These are phyloP conservation scores for Volucella bombylans DNA, from an alignment of 2,888 invertebrate species.

Conservation along the genomic window DNA sequence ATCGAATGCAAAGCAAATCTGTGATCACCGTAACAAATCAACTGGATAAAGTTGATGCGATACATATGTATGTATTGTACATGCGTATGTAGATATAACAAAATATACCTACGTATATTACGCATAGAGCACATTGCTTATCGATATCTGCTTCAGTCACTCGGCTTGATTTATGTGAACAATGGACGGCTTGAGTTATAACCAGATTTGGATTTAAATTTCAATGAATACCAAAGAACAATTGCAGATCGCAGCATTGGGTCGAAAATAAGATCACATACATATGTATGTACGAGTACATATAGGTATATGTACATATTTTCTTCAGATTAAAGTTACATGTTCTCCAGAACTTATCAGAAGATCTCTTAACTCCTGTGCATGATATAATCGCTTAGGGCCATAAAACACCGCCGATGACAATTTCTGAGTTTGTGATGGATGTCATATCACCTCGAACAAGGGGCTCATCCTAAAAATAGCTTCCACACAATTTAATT, in stretches of 20 bases:
- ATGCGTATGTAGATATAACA: neutral
- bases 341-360: conserved; percentile 49
- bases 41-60: conserved; percentile 50
- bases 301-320: neutral
- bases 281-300: too few relatives aligned
- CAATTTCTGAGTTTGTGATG: conserved; percentile 62
- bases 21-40: conserved; percentile 58
- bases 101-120: too few relatives aligned
- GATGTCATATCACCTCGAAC: conserved; percentile 70
- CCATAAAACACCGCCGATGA: conserved; percentile 67
- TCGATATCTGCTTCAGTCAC: conserved; percentile 55
- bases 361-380: conserved; percentile 57
- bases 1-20: conserved; percentile 50
- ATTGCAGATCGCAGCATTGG: conserved; percentile 29
- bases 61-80: neutral
- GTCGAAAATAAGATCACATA: conserved; percentile 36
- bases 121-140: conserved; percentile 14
- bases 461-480: conserved; percentile 67
- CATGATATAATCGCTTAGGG: conserved; percentile 52
- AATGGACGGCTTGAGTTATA: conserved; percentile 44
- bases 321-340: conserved; percentile 46
- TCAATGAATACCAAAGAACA: conserved; percentile 43
- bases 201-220: conserved; percentile 15
- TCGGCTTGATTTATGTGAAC: conserved; percentile 45
- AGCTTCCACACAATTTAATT: conserved; percentile 73